Evolutionary conservation across 2,113 vertebrate species (phyloP), one percentile per base, ranked within the genome.

Genomic region (Burhinus oedicnemus): DNA sequence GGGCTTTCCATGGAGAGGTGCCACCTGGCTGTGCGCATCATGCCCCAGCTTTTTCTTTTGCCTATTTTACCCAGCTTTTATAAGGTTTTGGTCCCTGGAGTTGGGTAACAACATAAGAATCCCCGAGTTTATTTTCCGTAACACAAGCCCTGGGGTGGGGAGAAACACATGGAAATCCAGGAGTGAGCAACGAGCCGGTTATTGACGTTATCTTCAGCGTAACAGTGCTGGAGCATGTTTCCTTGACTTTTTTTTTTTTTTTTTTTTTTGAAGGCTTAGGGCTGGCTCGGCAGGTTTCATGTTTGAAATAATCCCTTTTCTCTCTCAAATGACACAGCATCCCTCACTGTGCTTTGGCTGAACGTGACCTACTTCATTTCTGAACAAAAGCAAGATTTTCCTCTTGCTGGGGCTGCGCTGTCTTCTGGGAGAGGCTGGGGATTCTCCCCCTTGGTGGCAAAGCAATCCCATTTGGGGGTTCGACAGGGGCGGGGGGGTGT

Each of bases 331-430:
- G 90, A 34, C 51, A 3, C 64, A 3, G 3, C 80, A 78, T 60
- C 88, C 38, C 38, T 51, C 36, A 2, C 51, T 2, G 7, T 0
- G 22, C 61, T 54, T 40, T 5, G 4, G 20, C 51, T 72, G 52
- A 91, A 36, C 3, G 8, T 11, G 81, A 84, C 92, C 94, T 92
- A 61, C 83, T 95, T 96, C 51, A 0, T 23, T 81, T 45, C 93
- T 36, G 19, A 94, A 84, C 64, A 71, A 89, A 83, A 78, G 38
- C 42, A 12, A 8, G 55, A 21, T 60, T 38, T 75, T 18, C 52
- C 30, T 76, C 75, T 83, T 0, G 0, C 47, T 42, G 71, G 29
- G 47, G 66, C 57, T 55, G 25, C 0, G 8, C 54, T 1, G 2
- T 15, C 34, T 61, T 17, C n/a, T 40, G 44, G 54, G 54, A 54